Evolutionary conservation across 30 jellyfish, hydroid and myxozoan genomes (phyloP), one percentile per base, ranked within the genome.

Genomic region (Haliclystus octoradiatus): DNA sequence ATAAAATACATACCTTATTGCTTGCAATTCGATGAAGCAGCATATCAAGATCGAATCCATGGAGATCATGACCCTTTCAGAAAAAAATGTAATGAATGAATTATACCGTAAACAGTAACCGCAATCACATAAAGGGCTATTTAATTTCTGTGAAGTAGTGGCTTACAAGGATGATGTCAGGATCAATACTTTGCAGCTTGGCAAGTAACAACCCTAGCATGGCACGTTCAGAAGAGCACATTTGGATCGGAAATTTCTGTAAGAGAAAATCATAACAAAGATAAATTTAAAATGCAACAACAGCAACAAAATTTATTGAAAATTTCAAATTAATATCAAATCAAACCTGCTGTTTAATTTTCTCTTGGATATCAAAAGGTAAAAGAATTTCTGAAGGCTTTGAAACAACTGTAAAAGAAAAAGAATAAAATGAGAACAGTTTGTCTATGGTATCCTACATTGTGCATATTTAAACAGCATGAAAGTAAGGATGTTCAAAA

Each of bases 91-190:
- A 62, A 51, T 31, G 26, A 1, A 31, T 2, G 9, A 3, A 51
- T 28, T 1, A 1, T 22, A 9, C 23, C 9, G 23, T 51, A 2
- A 51, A 51, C 23, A 3, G n/a, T n/a, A n/a, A n/a, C n/a, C n/a
- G n/a, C n/a, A n/a, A n/a, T n/a, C n/a, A n/a, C n/a, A n/a, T n/a
- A n/a, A n/a, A n/a, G n/a, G n/a, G n/a, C n/a, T n/a, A n/a, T n/a
- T n/a, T n/a, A n/a, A n/a, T n/a, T n/a, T n/a, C n/a, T n/a, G n/a
- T n/a, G n/a, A n/a, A n/a, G n/a, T n/a, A n/a, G n/a, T n/a, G n/a
- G n/a, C 95, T 33, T 83, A 91, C 99, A 83, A 92, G 93, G 62
- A 92, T 84, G 61, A 92, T 67, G 66, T 92, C 99, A 13, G 99
- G 96, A 57, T 92, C 99, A 33, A 92, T 70, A 64, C 62, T 65